A percentile compares a stretch with the other conserved stretches of the same genome.
phyloP scores from a whole-genome alignment of 2,113 vertebrate genomes.

The Oreochromis aureus region DNA sequence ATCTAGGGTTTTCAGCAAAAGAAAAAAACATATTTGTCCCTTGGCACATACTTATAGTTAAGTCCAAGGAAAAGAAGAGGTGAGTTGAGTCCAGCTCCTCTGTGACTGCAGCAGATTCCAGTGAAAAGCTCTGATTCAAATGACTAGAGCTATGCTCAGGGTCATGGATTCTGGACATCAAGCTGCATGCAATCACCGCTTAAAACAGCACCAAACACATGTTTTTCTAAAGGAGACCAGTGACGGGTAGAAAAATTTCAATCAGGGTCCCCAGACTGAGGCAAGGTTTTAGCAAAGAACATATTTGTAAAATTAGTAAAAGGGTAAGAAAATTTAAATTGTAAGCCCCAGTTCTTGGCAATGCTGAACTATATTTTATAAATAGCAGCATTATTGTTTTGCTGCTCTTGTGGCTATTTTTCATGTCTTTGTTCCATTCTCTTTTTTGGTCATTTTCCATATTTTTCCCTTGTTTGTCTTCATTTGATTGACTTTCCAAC shows the following conservation, averaged over 20 bases:
- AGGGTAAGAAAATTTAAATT: neutral
- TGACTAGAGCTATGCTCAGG: slow-evolving; percentile 10
- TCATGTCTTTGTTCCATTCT: neutral
- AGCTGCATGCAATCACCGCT: slow-evolving; percentile 26
- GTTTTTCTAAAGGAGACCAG: slow-evolving; percentile 1
- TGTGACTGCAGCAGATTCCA: slow-evolving; percentile 17
- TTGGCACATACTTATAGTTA: slow-evolving; percentile 19
- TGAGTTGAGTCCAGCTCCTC: slow-evolving; percentile 25
- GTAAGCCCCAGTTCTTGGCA: neutral
- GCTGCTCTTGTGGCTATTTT: neutral
- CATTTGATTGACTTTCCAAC: neutral
- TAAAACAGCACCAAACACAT: slow-evolving; percentile 11
- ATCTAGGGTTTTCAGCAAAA: slow-evolving; percentile 40
- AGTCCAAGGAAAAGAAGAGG: slow-evolving; percentile 4
- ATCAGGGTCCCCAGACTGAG: neutral
- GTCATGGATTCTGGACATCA: slow-evolving; percentile 28
- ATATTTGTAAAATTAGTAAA: neutral
- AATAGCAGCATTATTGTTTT: neutral
- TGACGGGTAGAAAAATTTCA: neutral
- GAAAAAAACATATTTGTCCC: slow-evolving; percentile 36
- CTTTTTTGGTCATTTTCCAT: neutral
- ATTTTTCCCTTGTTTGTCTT: neutral
- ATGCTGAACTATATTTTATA: neutral
- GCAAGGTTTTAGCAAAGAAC: neutral
- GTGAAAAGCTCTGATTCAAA: slow-evolving; percentile 38